These are phyloP conservation scores for Melanotaenia pygmaea DNA, from an alignment of 2,797 vertebrate genomes.

Conservation along the genomic window DNA sequence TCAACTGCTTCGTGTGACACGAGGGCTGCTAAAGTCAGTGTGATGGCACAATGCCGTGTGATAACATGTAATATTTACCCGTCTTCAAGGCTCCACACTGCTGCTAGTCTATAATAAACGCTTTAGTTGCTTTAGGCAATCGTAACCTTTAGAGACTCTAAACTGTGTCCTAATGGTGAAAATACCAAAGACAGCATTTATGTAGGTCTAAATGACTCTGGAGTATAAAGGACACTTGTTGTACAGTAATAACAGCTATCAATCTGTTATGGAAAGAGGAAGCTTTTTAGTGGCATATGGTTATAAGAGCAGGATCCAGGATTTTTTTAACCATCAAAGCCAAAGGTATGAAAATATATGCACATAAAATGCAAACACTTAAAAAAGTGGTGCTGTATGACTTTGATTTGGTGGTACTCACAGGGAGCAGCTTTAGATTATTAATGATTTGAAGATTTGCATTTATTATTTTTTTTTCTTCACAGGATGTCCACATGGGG, in stretches of 20 bases:
- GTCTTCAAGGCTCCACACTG: background rate
- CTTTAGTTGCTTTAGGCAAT: background rate
- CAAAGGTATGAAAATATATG: background rate
- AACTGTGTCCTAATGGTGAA: background rate
- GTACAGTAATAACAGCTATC: background rate
- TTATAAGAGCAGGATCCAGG: background rate
- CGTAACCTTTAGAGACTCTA: constrained; percentile 7
- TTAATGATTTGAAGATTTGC: background rate
- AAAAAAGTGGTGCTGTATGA: too few relatives aligned
- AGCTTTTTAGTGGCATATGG: constrained; percentile 2
- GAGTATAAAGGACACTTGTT: constrained; percentile 7
- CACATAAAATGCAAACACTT: too few relatives aligned
- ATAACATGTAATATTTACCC: background rate
- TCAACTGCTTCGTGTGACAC: background rate
- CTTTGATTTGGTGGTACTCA: background rate
- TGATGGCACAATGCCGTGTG: background rate
- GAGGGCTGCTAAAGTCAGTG: background rate
- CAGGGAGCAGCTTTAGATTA: background rate
- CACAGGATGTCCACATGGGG: constrained; percentile 61
- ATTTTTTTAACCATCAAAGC: background rate
- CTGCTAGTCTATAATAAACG: background rate
- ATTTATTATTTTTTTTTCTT: background rate
- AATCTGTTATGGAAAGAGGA: background rate
- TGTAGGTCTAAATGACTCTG: constrained; percentile 1
- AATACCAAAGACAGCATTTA: background rate